Conservation (phyloP, 2,888 invertebrate species). For the Drosophila quinaria region DNA sequence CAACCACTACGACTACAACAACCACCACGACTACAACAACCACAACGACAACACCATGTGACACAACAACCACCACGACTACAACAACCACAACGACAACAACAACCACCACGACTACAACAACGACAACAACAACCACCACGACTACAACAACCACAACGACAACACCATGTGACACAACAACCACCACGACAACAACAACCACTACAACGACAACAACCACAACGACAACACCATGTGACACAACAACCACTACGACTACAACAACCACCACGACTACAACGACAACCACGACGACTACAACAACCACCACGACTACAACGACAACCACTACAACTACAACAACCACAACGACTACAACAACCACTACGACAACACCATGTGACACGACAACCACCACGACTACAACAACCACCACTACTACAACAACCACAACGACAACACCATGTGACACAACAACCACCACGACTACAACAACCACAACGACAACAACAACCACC, state of each 20-base stretch:
- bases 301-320: conserved; percentile 20
- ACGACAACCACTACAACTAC: conserved; percentile 5
- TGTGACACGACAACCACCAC: conserved; percentile 16
- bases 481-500: conserved; percentile 15
- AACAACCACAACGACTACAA: conserved; percentile 18
- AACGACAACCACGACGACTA: conserved; percentile 20
- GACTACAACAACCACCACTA: conserved; percentile 21
- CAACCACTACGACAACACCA: conserved; percentile 33
- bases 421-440: conserved; percentile 7
- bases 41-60: conserved; percentile 1
- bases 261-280: conserved; percentile 21
- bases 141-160: conserved; percentile 14
- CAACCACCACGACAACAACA: conserved; percentile 15
- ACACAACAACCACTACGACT: not conserved
- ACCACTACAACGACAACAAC: conserved; percentile 16
- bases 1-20: not conserved
- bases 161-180: conserved; percentile 6
- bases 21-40: conserved; percentile 15
- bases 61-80: conserved; percentile 7
- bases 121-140: not conserved
- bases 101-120: conserved; percentile 2
- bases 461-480: conserved; percentile 8
- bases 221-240: not conserved
- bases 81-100: conserved; percentile 18
- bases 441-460: conserved; percentile 18